Evolutionary conservation across 2,888 invertebrate species (phyloP), one percentile per base, ranked within the genome.

Genomic region (Aradus depressus): DNA sequence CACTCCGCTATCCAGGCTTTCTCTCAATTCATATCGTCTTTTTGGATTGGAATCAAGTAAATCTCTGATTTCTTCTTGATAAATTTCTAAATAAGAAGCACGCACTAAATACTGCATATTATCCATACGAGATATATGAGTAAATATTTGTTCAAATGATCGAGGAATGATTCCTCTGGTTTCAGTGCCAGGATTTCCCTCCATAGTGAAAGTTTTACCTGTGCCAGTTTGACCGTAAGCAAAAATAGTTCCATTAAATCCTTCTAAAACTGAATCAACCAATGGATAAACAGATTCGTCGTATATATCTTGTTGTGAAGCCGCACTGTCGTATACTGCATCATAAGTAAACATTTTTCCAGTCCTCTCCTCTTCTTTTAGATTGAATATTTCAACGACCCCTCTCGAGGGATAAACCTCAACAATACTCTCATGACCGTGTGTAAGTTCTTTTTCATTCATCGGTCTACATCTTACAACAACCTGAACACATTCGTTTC

Each of bases 201-300:
- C 78, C 79, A 80, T 80, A 6, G 79, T 80, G 62, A 70, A 77
- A 5, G 79, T 80, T 65, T 80, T 80, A 45, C 96, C 97, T 1
- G 97, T 96, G 55, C 97, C 97, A 0, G 98, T 98, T 72, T 98
- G 98, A 0, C 97, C 98, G 69, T 98, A 98, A 1, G 97, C 98
- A 73, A 98, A 97, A 60, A 98, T 95, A 62, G 97, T 98, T 12
- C 97, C 96, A 71, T 98, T 98, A 71, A 96, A 99, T 2, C 98
- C 98, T 65, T 90, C 86, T 55, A 98, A 75, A 4, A 97, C 97
- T 1, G 92, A 92, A 58, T 92, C 83, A 19, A 99, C 92, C 62
- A 99, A 70, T 0, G 93, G 92, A 42, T 91, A 80, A 50, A 97
- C 93, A 59, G 92, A 90, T 69, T 97, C 95, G 68, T 95, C 92